Evolutionary conservation across 2,113 vertebrate species (phyloP), one percentile per base, ranked within the genome.

Genomic region (Oryzias melastigma): DNA sequence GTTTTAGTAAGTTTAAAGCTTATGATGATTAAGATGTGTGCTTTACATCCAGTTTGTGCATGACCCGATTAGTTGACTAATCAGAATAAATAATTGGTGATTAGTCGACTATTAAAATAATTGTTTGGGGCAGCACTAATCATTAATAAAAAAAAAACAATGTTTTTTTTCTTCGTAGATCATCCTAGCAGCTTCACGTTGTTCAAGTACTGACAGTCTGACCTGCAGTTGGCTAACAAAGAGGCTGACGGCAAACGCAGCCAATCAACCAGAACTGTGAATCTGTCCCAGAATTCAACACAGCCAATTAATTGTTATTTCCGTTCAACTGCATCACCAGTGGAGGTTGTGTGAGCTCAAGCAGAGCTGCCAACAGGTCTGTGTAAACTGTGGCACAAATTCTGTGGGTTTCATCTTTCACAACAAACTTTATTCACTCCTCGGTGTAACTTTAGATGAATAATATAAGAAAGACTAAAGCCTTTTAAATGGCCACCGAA

Each of bases 291-390:
- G 48, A 68, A 64, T 73, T 73, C 65, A 72, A 62, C 48, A 14
- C 68, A 24, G 69, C 78, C 80, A 80, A 75, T 83, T 78, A 82
- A 82, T 64, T 75, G 74, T 73, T 73, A 73, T 75, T 70, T 56
- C 57, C 52, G 71, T 77, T 77, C 53, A 59, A 52, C 64, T 44
- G 58, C 61, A 59, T 65, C 68, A 64, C 45, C 20, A 45, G 56
- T 14, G 1, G 67, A 70, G 59, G 62, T 68, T 53, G 60, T 44
- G 58, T 58, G 66, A 77, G 46, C 63, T 78, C 69, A 70, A 65
- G 67, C 72, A 69, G 57, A 8, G 16, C 48, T 27, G 75, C 75
- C 75, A 73, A 61, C 58, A 58, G 29, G 52, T 55, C 59, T 47
- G 71, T 62, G 60, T 42, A 81, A 57, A 75, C 47, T 29, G 54